Conservation (phyloP, 2,888 invertebrate genomes). For the Creontiades dilutus region DNA sequence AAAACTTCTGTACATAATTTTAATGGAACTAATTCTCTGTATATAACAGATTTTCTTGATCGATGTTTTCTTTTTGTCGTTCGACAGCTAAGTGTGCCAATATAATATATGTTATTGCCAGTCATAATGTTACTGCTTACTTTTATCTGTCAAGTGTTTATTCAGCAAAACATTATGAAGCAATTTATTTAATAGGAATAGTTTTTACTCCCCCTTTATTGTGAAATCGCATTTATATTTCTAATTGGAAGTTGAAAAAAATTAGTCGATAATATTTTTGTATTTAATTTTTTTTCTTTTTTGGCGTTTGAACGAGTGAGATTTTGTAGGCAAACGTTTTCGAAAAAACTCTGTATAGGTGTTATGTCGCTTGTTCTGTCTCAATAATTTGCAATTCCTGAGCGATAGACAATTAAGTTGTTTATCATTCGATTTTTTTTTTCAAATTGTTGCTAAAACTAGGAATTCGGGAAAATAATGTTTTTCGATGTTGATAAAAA, state of each 20-base stretch:
- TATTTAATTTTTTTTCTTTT: slow-evolving; percentile 49
- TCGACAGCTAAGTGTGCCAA: slow-evolving; percentile 66
- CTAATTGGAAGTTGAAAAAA: slow-evolving; percentile 13
- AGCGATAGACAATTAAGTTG: background rate
- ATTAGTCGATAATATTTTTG: slow-evolving; percentile 53
- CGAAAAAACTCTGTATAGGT: background rate
- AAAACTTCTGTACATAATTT: slow-evolving; percentile 58
- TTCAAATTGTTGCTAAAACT: background rate
- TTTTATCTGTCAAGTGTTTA: slow-evolving; percentile 28
- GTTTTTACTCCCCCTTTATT: slow-evolving; percentile 6
- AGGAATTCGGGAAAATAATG: background rate
- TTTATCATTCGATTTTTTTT: background rate
- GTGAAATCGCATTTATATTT: slow-evolving; percentile 67
- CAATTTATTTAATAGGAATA: slow-evolving; percentile 52
- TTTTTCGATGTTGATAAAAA: background rate
- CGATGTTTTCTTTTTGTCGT: background rate
- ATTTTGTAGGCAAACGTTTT: slow-evolving; percentile 43
- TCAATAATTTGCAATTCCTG: slow-evolving; percentile 2
- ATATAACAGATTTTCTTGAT: slow-evolving; percentile 45
- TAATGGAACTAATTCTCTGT: slow-evolving; percentile 51
- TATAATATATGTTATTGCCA: slow-evolving; percentile 42
- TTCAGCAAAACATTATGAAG: slow-evolving; percentile 25
- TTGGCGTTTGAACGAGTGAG: slow-evolving; percentile 63
- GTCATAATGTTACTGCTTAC: slow-evolving; percentile 40
- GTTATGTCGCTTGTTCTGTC: background rate